phyloP scores from a whole-genome alignment of 2,888 invertebrate species.

The Lithophane leautieri region DNA sequence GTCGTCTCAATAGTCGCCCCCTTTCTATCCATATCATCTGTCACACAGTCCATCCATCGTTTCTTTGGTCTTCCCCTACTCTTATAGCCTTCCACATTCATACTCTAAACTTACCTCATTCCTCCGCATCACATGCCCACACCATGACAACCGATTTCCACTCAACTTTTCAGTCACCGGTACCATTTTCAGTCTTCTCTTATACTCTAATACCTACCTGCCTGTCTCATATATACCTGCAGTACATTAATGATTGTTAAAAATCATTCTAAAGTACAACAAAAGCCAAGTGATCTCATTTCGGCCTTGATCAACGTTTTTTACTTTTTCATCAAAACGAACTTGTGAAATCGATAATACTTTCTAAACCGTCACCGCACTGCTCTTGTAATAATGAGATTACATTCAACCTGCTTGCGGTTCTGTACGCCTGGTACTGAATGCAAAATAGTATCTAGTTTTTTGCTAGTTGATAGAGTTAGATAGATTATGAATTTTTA shows the following conservation, averaged over 20 bases:
- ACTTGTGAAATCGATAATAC: conserved; percentile 61
- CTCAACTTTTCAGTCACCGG: neutral
- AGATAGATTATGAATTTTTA: neutral
- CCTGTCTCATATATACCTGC: neutral
- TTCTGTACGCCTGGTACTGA: conserved; percentile 43
- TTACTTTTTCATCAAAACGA: conserved; percentile 55
- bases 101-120: neutral
- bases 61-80: neutral
- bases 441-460: conserved; percentile 7
- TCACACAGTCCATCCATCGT: neutral
- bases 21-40: too few relatives aligned
- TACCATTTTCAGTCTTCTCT: neutral
- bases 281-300: conserved; percentile 37
- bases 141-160: neutral
- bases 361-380: conserved; percentile 60
- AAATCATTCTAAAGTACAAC: conserved; percentile 20
- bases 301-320: conserved; percentile 51
- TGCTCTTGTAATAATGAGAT: conserved; percentile 39
- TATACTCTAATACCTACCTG: neutral
- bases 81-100: neutral
- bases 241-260: neutral
- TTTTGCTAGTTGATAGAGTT: conserved; percentile 25
- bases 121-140: neutral
- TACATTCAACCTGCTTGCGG: conserved; percentile 40
- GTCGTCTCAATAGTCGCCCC: neutral